Evolutionary conservation across 2,113 vertebrate species (phyloP), one percentile per base, ranked within the genome.

Genomic region (Circaetus cinerascens): DNA sequence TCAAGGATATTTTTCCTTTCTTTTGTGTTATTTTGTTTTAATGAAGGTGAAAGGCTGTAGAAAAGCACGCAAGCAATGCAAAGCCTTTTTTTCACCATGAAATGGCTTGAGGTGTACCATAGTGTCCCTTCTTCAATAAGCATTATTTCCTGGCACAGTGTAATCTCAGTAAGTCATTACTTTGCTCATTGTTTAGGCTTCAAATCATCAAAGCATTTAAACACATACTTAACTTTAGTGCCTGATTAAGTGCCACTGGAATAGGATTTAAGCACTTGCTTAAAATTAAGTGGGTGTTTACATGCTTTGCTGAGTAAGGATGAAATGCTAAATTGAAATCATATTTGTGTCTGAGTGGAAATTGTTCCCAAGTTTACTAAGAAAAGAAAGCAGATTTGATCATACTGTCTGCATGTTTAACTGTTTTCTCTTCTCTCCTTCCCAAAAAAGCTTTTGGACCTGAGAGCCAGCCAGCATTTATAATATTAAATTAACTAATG

Each of bases 221-320:
- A 90, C 75, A 95, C 78, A 81, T 77, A 88, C 82, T 94, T 93
- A 92, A 90, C 41, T 94, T 95, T 95, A 94, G 82, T 95, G 81
- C 38, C 75, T 94, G 93, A 93, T 96, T 95, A 96, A 96, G 87
- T 96, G 85, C 45, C 38, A 83, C 75, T 94, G 84, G 82, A 90
- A 95, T 55, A 92, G 50, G 88, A 93, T 93, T 92, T 94, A 97
- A 92, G 72, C 55, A 93, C 78, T 92, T 97, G 59, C 82, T 92
- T 94, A 96, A 94, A 96, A 95, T 95, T 96, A 93, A 88, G 88
- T 76, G 88, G 53, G 32, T 96, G 88, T 88, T 96, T 92, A 86
- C 75, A 91, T 92, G 79, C 79, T 93, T 97, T 95, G 90, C 90
- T 95, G 87, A 93, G 83, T 94, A 93, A 88, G 82, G 63, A 93